Percentiles rank a stretch among this genome's conserved stretches.
Evolutionary conservation across 2,888 invertebrate genomes (phyloP).

Genomic region (Dryococelus australis): DNA sequence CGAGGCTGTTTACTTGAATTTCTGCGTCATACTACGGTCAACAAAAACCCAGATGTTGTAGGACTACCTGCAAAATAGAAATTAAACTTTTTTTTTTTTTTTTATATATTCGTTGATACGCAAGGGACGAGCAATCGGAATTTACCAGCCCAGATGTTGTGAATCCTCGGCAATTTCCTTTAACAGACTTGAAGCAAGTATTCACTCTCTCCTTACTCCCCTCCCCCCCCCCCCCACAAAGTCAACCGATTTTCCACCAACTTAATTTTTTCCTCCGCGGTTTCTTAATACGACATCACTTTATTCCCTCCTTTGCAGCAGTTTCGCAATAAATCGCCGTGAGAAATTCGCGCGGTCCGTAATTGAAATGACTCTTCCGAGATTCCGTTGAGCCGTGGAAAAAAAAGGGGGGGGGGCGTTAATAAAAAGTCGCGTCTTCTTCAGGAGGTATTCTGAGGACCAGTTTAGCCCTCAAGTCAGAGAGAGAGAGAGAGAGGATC

Average conservation of each 20-base stretch:
- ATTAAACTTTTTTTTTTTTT: no score
- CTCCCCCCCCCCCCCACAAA: background rate
- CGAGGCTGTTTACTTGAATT: no score
- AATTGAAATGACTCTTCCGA: background rate
- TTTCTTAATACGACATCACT: background rate
- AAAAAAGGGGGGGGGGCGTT: background rate
- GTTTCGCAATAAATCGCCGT: background rate
- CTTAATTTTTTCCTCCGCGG: background rate
- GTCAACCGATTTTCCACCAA: background rate
- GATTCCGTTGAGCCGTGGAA: background rate
- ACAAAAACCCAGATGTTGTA: no score
- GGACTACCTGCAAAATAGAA: no score
- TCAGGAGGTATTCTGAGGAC: background rate
- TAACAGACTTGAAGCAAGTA: background rate
- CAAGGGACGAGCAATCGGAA: no score
- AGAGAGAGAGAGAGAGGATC: background rate
- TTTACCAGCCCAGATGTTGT: background rate
- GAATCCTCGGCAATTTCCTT: constrained; percentile 3
- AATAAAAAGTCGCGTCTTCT: background rate
- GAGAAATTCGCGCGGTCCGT: background rate
- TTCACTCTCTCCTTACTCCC: background rate
- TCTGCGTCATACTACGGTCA: no score
- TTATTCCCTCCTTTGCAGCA: background rate
- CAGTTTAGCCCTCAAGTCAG: background rate
- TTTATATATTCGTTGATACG: no score